Conservation (phyloP, 1,140 invertebrate genomes). For the Saccostrea glomerata region DNA sequence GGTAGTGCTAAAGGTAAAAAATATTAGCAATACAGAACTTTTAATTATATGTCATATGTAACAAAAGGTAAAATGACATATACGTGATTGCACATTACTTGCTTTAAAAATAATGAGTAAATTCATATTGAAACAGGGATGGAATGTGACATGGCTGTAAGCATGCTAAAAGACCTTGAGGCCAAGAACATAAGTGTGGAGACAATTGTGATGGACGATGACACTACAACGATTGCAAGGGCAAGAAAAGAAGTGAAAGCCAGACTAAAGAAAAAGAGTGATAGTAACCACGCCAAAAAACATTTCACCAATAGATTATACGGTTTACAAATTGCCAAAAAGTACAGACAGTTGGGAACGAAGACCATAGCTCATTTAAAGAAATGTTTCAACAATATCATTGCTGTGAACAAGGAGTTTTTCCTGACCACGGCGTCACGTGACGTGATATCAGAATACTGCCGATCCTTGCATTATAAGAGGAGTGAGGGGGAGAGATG, state of each 20-base stretch:
- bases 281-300: neutral
- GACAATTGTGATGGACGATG: neutral
- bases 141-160: constrained; percentile 6
- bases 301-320: neutral
- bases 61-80: neutral
- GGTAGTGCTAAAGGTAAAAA: constrained; percentile 35
- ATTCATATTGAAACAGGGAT: constrained; percentile 15
- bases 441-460: no score
- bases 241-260: neutral
- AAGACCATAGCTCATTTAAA: neutral
- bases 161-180: neutral
- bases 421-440: no score
- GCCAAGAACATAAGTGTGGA: neutral
- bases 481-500: no score
- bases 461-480: no score
- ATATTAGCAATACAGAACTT: neutral
- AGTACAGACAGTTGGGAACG: neutral
- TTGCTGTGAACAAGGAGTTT: neutral
- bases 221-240: neutral
- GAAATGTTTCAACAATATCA: neutral
- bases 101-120: neutral
- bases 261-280: neutral
- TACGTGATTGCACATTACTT: neutral
- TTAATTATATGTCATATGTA: neutral
- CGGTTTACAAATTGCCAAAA: neutral